Conservation (phyloP, 2,888 invertebrate genomes). For the Trilocha varians region DNA sequence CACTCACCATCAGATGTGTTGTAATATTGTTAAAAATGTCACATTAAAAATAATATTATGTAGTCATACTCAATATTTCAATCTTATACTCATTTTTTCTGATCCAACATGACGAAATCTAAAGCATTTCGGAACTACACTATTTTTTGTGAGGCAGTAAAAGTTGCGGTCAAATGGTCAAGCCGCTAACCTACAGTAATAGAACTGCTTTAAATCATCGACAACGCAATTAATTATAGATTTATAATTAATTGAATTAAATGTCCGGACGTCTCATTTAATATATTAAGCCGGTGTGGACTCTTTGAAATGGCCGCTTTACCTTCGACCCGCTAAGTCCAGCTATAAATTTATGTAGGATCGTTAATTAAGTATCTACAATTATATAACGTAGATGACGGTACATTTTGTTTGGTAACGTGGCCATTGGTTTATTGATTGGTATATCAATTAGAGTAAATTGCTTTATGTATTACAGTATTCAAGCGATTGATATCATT, state of each 20-base stretch:
- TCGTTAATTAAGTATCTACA: not conserved
- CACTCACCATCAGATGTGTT: no score
- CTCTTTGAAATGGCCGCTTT: not conserved
- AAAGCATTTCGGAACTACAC: no score
- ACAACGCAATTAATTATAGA: not conserved
- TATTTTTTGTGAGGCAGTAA: no score
- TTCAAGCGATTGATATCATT: no score
- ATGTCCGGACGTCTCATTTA: not conserved
- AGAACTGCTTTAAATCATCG: not conserved
- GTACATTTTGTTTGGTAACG: not conserved
- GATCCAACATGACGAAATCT: no score
- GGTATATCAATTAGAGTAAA: no score
- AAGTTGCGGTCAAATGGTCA: no score
- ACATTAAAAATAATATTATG: no score
- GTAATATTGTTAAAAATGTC: no score
- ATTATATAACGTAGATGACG: not conserved
- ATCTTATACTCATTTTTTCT: no score
- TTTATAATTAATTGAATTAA: not conserved
- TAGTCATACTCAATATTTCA: no score
- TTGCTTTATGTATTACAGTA: no score
- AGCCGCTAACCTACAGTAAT: not conserved
- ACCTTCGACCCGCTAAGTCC: not conserved
- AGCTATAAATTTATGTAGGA: not conserved
- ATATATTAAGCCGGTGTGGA: not conserved
- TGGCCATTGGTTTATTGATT: not conserved